Evolutionary conservation across 2,797 vertebrate genomes (phyloP).

Genomic region (Fundulus diaphanus): DNA sequence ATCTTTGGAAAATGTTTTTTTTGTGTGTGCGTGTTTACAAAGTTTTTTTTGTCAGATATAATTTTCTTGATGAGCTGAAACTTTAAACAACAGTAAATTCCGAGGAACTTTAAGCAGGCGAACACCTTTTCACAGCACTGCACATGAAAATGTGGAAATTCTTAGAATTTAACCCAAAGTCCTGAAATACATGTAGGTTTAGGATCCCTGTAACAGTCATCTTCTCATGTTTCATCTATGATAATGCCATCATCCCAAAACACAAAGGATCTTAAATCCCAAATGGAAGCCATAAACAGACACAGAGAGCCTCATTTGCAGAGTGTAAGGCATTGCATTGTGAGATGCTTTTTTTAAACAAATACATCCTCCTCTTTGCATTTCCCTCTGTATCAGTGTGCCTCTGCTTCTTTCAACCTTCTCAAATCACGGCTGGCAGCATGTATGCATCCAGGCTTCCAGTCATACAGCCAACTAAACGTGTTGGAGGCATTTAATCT

Average conservation of each 20-base stretch:
- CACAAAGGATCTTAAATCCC: conserved; percentile 29
- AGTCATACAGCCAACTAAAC: conserved; percentile 62
- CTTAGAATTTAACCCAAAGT: conserved; percentile 14
- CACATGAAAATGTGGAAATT: conserved; percentile 15
- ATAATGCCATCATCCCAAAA: conserved; percentile 25
- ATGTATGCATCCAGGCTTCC: conserved; percentile 49
- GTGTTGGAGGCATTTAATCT: conserved; percentile 66
- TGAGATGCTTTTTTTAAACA: conserved; percentile 11
- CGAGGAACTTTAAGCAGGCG: not conserved
- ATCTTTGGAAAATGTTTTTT: too few species aligned
- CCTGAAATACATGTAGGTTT: conserved; percentile 13
- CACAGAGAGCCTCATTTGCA: conserved; percentile 51
- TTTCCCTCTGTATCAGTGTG: not conserved
- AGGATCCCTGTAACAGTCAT: conserved; percentile 6
- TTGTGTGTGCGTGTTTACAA: too few species aligned
- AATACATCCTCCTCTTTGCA: not conserved
- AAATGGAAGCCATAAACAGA: conserved; percentile 35
- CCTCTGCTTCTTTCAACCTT: conserved; percentile 31
- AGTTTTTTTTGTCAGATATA: not conserved
- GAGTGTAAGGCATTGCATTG: conserved; percentile 17
- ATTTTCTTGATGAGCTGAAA: not conserved
- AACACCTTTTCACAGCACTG: not conserved
- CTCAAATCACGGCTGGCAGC: conserved; percentile 35
- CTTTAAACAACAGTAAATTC: not conserved
- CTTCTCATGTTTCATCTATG: conserved; percentile 37